Evolutionary conservation across 2,888 invertebrate species (phyloP), one percentile per base, ranked within the genome.

Genomic region (Hirtodrosophila duncani): DNA sequence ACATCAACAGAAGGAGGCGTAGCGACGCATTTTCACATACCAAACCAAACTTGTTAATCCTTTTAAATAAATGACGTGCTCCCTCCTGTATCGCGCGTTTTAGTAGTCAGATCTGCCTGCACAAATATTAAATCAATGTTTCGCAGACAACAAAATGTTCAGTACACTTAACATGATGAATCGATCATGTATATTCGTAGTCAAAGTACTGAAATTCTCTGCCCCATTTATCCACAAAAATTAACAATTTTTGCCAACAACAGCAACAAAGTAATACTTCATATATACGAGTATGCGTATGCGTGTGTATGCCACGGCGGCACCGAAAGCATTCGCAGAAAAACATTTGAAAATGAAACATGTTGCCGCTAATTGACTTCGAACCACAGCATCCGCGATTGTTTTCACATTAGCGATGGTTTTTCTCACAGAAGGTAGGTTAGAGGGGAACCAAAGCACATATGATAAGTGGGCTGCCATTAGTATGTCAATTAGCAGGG

Each of bases 401-500:
- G 81, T 77, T 77, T 77, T 75, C 71, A 66, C 75, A 78, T 81
- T 77, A 71, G 68, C 75, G 39, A 65, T 65, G 68, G 70, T 70
- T 78, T 77, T 60, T 63, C 70, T 42, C 52, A 55, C 48, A 49
- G 17, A 3, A 7, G 16, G 21, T 10, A 17, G 17, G 42, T 8
- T 10, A 21, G 6, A 23, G 2, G 14, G 26, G n/a, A 24, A 9
- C n/a, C n/a, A n/a, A n/a, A n/a, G n/a, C n/a, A 5, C 41, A 6
- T 18, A 62, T 71, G 80, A 80, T 77, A 77, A 72, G 72, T 80
- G 80, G 56, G 52, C 67, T 46, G 62, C 64, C 51, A 69, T 75
- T 72, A 80, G 75, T 67, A 52, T 67, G 70, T 64, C 81, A 75
- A 75, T 80, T 74, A 80, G 67, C 69, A 48, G 52, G 55, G 58